Evolutionary conservation across 2,113 vertebrate genomes (phyloP), one percentile per base, ranked within the genome.

Genomic region (Cinclus mexicanus): DNA sequence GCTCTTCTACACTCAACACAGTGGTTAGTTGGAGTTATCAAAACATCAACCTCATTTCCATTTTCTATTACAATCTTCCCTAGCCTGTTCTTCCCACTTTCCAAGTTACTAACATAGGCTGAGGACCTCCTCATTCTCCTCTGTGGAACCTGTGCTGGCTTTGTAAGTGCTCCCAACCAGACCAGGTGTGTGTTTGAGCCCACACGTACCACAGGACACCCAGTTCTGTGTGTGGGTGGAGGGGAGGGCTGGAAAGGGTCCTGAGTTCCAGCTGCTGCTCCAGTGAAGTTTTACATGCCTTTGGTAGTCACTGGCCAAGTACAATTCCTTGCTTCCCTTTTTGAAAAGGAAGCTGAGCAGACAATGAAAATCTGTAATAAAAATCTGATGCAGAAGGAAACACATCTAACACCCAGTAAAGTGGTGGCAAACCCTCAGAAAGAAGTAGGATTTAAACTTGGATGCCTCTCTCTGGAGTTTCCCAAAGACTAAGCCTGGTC

Each of bases 141-240:
- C 55, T 80, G 33, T 52, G 65, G 55, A 72, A 37, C 29, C 25
- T 74, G 25, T 69, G 59, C 75, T 68, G 4, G 33, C 69, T 80
- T 29, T 59, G 2, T 1, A 63, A 63, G 31, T 4, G 11, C 18
- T 81, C 31, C 29, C 50, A 56, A 89, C 18, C 16, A 81, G 55
- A 70, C 25, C 6, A 67, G 1, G 8, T 3, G 19, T 22, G 31
- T 13, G 17, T 37, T 22, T 4, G 35, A 89, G 41, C 61, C 49
- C 46, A 83, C n/a, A 24, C 0, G 0, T 28, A 55, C 42, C 50
- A 50, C 0, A 3, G 42, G 46, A 83, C 46, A 53, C 12, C 13
- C n/a, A 28, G 14, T 24, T 59, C 53, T 25, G 16, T 9, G 23
- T 28, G 21, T 0, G 1, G 35, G 25, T 29, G 9, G 21, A 76